Conservation (phyloP, 2,888 invertebrate species). For the Dolichomitus sp. region DNA sequence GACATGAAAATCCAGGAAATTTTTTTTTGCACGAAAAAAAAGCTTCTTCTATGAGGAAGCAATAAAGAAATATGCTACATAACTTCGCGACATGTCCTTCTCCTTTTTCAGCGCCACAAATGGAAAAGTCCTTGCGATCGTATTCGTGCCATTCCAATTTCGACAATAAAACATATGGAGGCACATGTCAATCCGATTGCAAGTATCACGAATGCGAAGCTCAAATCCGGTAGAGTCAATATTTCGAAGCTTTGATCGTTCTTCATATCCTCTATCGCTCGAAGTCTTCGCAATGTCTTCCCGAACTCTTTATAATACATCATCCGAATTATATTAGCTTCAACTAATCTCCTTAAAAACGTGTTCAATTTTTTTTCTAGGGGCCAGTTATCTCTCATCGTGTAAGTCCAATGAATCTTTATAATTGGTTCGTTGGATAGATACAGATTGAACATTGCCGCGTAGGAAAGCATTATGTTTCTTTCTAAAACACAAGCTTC, state of each 20-base stretch:
- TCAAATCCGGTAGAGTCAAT: not conserved
- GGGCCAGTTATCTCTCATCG: not conserved
- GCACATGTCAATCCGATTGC: not conserved
- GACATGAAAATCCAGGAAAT: too few species aligned
- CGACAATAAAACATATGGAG: not conserved
- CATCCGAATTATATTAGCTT: not conserved
- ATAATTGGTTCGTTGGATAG: not conserved
- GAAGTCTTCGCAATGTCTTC: not conserved
- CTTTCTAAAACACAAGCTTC: not conserved
- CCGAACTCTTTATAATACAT: not conserved
- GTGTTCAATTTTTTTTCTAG: not conserved
- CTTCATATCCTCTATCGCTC: not conserved
- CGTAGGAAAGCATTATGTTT: not conserved
- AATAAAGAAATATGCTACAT: too few species aligned
- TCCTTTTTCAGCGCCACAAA: too few species aligned
- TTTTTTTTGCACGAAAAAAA: too few species aligned
- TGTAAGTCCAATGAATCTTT: not conserved
- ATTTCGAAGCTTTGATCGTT: not conserved
- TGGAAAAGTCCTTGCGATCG: too few species aligned
- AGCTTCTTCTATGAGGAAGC: too few species aligned
- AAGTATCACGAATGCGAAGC: not conserved
- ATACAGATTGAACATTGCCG: slow-evolving; percentile 3
- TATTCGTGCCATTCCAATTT: not conserved
- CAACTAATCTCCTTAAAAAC: not conserved
- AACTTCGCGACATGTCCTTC: too few species aligned